phyloP scores from a whole-genome alignment of 2,797 vertebrate species.

The Helicolenus hilgendorfi region DNA sequence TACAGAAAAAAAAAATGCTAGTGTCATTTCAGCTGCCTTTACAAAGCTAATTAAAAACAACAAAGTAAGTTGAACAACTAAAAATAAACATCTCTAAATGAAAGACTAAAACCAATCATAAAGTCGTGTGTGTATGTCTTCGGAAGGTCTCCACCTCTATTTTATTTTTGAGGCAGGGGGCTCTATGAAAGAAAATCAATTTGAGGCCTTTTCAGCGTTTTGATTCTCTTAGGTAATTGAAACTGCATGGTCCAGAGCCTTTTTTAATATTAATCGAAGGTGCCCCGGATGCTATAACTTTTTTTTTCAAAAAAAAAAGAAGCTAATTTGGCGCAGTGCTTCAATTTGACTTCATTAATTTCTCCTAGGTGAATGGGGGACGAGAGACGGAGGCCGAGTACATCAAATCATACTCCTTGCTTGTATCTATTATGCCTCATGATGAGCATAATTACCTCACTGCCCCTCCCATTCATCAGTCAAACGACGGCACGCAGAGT shows the following conservation, averaged over 20 bases:
- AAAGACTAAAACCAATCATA: neutral
- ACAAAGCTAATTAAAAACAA: neutral
- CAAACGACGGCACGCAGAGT: neutral
- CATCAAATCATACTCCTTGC: constrained; percentile 58
- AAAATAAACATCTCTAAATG: neutral
- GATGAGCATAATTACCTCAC: constrained; percentile 75
- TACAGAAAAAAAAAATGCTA: neutral
- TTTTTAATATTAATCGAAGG: constrained; percentile 85
- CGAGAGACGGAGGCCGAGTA: constrained; percentile 57
- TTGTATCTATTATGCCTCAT: constrained; percentile 67
- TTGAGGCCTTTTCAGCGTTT: constrained; percentile 78
- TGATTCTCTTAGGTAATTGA: constrained; percentile 87
- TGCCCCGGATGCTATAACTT: constrained; percentile 69
- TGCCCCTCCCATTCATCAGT: constrained; percentile 59
- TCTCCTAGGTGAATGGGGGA: constrained; percentile 69
- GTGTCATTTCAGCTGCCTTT: neutral
- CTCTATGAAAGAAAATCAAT: constrained; percentile 74
- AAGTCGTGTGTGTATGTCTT: neutral
- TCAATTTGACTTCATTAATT: constrained; percentile 80
- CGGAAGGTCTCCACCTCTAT: constrained; percentile 21
- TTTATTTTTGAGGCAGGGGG: constrained; percentile 10
- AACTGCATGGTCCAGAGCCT: constrained; percentile 86
- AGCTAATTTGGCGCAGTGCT: constrained; percentile 69
- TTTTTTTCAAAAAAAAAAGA: constrained; percentile 33
- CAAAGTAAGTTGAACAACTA: neutral